A percentile compares a stretch with the other conserved stretches of the same genome.
Evolutionary conservation across 2,113 vertebrate genomes (phyloP).

Genomic region (Triplophysa siluroides): DNA sequence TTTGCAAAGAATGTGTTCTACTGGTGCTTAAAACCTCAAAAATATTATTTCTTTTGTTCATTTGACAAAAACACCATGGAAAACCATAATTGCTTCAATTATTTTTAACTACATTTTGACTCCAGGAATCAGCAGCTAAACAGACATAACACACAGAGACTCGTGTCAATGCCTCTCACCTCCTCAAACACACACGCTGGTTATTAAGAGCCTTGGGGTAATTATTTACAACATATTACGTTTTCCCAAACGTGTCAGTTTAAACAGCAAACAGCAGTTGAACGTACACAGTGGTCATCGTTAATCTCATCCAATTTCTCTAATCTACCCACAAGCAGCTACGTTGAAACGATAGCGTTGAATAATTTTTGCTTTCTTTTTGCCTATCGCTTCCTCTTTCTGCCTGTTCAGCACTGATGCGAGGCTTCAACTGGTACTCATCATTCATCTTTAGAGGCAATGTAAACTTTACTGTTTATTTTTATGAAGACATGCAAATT

Average conservation of each 20-base stretch:
- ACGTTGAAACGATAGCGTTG: neutral
- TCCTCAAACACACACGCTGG: slow-evolving; percentile 11
- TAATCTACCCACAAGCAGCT: neutral
- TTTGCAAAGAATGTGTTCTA: too few relatives aligned
- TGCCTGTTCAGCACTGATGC: neutral
- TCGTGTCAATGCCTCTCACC: slow-evolving; percentile 25
- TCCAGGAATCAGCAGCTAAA: slow-evolving; percentile 2
- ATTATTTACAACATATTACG: slow-evolving; percentile 15
- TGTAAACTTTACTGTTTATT: slow-evolving; percentile 35
- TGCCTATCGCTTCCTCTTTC: slow-evolving; percentile 2
- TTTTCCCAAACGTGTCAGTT: slow-evolving; percentile 15
- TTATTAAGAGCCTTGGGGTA: slow-evolving; percentile 20
- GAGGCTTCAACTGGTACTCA: neutral
- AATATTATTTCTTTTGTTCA: too few relatives aligned
- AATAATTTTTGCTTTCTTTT: neutral
- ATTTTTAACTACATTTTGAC: neutral
- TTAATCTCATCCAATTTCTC: slow-evolving; percentile 7
- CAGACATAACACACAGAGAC: neutral
- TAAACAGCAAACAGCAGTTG: neutral
- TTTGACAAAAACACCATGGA: too few relatives aligned
- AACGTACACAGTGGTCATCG: neutral
- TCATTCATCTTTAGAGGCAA: slow-evolving; percentile 36
- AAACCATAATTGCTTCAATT: neutral
- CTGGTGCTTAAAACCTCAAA: too few relatives aligned
- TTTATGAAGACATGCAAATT: slow-evolving; percentile 45